A percentile compares a stretch with the other conserved stretches of the same genome.
Conservation (phyloP, 2,888 invertebrate species). For the Heliconius ismenius region DNA sequence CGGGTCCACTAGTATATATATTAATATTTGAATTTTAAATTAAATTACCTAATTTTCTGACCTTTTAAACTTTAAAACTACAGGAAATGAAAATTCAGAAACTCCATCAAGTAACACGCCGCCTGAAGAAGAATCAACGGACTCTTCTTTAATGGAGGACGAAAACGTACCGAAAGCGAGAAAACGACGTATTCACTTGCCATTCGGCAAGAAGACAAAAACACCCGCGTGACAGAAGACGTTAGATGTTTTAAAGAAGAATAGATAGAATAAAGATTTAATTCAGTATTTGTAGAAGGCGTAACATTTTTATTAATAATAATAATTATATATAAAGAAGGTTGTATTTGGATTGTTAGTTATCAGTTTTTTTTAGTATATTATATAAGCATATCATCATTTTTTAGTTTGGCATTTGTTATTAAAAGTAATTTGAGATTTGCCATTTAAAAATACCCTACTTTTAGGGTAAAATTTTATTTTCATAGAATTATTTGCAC, state of each 20-base stretch:
- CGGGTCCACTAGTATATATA: too few species aligned
- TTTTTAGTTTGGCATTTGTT: not conserved
- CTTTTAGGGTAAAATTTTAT: not conserved
- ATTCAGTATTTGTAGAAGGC: slow-evolving; percentile 4
- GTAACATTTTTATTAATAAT: not conserved
- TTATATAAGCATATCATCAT: not conserved
- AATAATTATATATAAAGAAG: not conserved
- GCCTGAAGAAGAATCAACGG: slow-evolving; percentile 87
- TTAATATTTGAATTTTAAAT: too few species aligned
- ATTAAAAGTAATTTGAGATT: not conserved
- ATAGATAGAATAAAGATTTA: slow-evolving; percentile 22
- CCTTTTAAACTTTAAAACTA: not conserved
- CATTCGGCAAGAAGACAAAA: slow-evolving; percentile 83
- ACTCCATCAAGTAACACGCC: slow-evolving; percentile 69
- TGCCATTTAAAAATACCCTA: not conserved
- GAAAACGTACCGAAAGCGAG: slow-evolving; percentile 79
- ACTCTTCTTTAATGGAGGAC: slow-evolving; percentile 86
- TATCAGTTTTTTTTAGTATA: not conserved
- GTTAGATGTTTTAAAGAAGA: slow-evolving; percentile 16
- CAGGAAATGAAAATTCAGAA: slow-evolving; percentile 48
- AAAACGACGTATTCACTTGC: slow-evolving; percentile 84
- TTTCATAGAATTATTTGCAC: not conserved
- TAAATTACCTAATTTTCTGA: not conserved
- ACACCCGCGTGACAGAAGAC: slow-evolving; percentile 71
- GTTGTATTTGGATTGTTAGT: not conserved